Conservation (phyloP, 1,140 invertebrate species). For the Capitella teleta region DNA sequence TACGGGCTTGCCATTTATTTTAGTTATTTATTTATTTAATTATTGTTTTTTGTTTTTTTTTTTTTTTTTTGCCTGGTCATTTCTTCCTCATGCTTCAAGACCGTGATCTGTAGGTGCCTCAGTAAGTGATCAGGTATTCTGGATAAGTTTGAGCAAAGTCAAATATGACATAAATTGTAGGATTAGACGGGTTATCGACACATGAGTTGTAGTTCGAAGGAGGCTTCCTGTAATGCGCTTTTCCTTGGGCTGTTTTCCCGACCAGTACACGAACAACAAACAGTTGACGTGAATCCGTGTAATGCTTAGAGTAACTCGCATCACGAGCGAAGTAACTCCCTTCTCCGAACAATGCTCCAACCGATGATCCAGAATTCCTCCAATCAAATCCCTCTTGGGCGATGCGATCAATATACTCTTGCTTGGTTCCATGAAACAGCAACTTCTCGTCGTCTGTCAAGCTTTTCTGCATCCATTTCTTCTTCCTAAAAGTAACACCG, state of each 20-base stretch:
- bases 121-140: conserved; percentile 32
- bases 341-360: conserved; percentile 24
- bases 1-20: too few species aligned
- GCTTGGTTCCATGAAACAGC: conserved; percentile 11
- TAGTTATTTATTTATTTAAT: too few species aligned
- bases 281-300: conserved; percentile 5
- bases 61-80: too few species aligned
- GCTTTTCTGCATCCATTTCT: conserved; percentile 8
- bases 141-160: conserved; percentile 27
- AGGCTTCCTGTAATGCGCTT: conserved; percentile 15
- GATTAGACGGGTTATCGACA: conserved; percentile 21
- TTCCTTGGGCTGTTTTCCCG: conserved; percentile 20
- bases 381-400: conserved; percentile 13
- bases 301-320: conserved; percentile 17
- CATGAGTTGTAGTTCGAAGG: conserved; percentile 29
- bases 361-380: conserved; percentile 5
- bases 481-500: too few species aligned
- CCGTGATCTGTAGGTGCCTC: too few species aligned
- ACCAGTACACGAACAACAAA: conserved; percentile 22
- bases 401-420: conserved; percentile 9
- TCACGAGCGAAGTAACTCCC: conserved; percentile 28
- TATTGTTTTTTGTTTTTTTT: too few species aligned
- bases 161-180: conserved; percentile 28
- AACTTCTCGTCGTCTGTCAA: not conserved
- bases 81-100: too few species aligned